phyloP scores from a whole-genome alignment of 2,797 vertebrate genomes.

The Salarias fasciatus region DNA sequence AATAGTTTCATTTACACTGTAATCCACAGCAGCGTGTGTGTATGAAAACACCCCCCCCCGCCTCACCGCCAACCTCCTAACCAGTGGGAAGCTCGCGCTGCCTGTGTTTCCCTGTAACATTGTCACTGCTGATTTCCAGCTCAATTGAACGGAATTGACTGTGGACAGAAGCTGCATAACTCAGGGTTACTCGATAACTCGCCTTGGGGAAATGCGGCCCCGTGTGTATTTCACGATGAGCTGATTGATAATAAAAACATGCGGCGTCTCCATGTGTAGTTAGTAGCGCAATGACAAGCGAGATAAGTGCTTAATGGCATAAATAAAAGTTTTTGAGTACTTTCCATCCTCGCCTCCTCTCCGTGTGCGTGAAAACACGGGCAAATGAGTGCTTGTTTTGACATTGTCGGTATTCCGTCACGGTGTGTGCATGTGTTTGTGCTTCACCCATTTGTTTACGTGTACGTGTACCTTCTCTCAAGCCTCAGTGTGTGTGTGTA shows the following conservation, averaged over 20 bases:
- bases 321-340: conserved; percentile 15
- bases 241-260: conserved; percentile 51
- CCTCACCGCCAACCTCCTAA: not conserved
- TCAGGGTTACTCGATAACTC: conserved; percentile 57
- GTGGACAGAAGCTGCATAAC: conserved; percentile 49
- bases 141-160: conserved; percentile 66
- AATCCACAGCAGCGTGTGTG: conserved; percentile 3
- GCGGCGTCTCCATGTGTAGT: conserved; percentile 22
- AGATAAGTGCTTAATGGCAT: conserved; percentile 10
- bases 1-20: conserved; percentile 6
- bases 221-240: conserved; percentile 42
- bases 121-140: conserved; percentile 69
- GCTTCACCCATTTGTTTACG: conserved; percentile 28
- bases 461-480: conserved; percentile 30
- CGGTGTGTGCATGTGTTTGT: conserved; percentile 37
- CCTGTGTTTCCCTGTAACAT: conserved; percentile 42
- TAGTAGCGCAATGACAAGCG: conserved; percentile 17
- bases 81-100: conserved; percentile 26
- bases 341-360: conserved; percentile 4
- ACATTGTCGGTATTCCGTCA: conserved; percentile 52
- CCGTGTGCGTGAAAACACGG: conserved; percentile 4
- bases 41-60: not conserved
- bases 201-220: conserved; percentile 38
- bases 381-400: conserved; percentile 36
- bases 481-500: conserved; percentile 60